These are phyloP conservation scores for Novumbra hubbsi DNA, from an alignment of 2,797 vertebrate genomes.

Conservation along the genomic window DNA sequence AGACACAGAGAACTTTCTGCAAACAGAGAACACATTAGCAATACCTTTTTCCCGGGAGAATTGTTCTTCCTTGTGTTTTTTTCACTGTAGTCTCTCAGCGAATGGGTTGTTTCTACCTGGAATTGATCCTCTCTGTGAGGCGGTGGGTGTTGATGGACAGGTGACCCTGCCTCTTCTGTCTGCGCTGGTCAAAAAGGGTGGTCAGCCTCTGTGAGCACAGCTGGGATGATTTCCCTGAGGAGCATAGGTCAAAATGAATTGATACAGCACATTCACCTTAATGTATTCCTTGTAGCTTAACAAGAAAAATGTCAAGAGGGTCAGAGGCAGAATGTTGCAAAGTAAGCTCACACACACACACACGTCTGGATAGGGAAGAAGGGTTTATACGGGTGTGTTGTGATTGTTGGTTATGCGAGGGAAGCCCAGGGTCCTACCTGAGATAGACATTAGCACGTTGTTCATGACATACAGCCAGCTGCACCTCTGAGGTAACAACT, in stretches of 20 bases:
- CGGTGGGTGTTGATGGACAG: constrained; percentile 85
- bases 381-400: background rate
- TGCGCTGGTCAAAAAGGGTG: constrained; percentile 85
- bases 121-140: constrained; percentile 83
- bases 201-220: constrained; percentile 86
- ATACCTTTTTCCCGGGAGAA: background rate
- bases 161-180: constrained; percentile 76
- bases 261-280: background rate
- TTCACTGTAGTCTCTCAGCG: background rate
- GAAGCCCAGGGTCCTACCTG: constrained; percentile 65
- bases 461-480: constrained; percentile 88
- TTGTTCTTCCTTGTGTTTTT: background rate
- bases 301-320: no score
- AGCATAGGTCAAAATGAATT: background rate
- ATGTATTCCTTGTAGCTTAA: no score
- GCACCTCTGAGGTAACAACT: constrained; percentile 84
- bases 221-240: constrained; percentile 85
- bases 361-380: background rate
- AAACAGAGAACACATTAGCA: background rate
- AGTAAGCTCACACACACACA: no score
- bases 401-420: background rate
- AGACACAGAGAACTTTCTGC: constrained; percentile 67
- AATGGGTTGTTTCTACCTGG: constrained; percentile 67
- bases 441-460: constrained; percentile 85
- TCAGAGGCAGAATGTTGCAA: no score